A percentile compares a stretch with the other conserved stretches of the same genome.
Conservation (phyloP, 1,140 invertebrate genomes). For the Lanistes nyassanus region DNA sequence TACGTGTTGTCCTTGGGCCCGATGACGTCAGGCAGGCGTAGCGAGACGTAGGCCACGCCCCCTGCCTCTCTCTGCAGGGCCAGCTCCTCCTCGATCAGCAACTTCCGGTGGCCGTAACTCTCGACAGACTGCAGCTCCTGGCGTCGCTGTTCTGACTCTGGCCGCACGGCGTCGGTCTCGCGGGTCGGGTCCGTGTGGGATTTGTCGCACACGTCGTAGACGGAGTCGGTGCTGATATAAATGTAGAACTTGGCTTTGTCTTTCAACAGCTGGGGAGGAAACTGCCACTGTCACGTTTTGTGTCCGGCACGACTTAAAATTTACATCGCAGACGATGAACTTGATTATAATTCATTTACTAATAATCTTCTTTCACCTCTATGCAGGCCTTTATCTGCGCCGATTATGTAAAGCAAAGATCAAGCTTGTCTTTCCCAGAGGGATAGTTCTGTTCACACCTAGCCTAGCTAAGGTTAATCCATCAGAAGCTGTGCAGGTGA, state of each 20-base stretch:
- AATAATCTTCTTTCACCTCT: too few relatives aligned
- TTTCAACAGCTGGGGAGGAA: conserved; percentile 41
- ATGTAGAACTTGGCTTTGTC: conserved; percentile 65
- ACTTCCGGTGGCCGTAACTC: conserved; percentile 67
- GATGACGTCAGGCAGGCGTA: conserved; percentile 70
- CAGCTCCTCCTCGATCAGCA: conserved; percentile 67
- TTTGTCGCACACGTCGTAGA: conserved; percentile 69
- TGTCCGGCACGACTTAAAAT: too few relatives aligned
- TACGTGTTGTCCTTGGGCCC: conserved; percentile 69
- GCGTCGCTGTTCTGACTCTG: conserved; percentile 51
- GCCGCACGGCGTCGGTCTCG: conserved; percentile 64
- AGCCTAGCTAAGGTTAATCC: too few relatives aligned
- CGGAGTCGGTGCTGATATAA: conserved; percentile 70
- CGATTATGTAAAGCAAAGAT: too few relatives aligned
- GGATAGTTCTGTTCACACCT: too few relatives aligned
- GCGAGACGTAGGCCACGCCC: conserved; percentile 63
- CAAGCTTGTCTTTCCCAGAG: too few relatives aligned
- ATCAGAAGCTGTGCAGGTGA: too few relatives aligned
- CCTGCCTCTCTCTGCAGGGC: conserved; percentile 36
- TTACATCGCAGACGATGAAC: too few relatives aligned
- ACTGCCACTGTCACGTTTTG: too few relatives aligned
- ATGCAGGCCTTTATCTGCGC: too few relatives aligned
- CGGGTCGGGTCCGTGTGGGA: conserved; percentile 40
- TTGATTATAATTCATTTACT: too few relatives aligned
- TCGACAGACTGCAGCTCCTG: conserved; percentile 53